Evolutionary conservation across 2,797 vertebrate genomes (phyloP), one percentile per base, ranked within the genome.

Genomic region (Tenualosa thibaudeaui): DNA sequence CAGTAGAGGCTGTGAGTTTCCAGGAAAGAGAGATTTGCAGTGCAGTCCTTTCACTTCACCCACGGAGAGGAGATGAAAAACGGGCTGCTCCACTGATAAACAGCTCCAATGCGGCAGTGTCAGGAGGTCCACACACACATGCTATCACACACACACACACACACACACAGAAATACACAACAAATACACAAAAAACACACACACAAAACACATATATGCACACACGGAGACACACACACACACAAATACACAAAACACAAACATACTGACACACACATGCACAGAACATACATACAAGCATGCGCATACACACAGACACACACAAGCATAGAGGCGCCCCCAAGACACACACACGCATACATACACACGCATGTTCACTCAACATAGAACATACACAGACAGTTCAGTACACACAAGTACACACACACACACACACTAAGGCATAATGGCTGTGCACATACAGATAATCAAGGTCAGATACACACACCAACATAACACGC

Each of bases 51-150:
- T 89, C 85, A 5, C 54, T 56, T 56, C 54, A 89, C 86, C 85
- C 88, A 87, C 88, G 86, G 75, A 75, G 37, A 58, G 53, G 56
- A 86, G 85, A 87, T 86, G 82, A 88, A 46, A 89, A 87, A 86
- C 81, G 81, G 68, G 46, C 82, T 81, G 46, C 24, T 49, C 54
- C 81, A 6, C 78, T 81, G 56, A 87, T 88, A 37, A 82, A 85
- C 82, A 85, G 50, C 53, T 40, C 81, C 40, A 62, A 9, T 26
- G 54, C 43, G 51, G 43, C 0, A 24, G 10, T 24, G 22, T 51
- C 50, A 51, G 50, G 50, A 51, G 50, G 50, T 51, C 50, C 68
- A 62, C 19, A 58, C 22, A 37, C 13, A 40, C 24, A 83, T n/a
- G n/a, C n/a, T n/a, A n/a, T n/a, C 82, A 62, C 15, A 68, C 60